A percentile compares a stretch with the other conserved stretches of the same genome.
Evolutionary conservation across 2,113 vertebrate species (phyloP).

Genomic region (Theristicus caerulescens): DNA sequence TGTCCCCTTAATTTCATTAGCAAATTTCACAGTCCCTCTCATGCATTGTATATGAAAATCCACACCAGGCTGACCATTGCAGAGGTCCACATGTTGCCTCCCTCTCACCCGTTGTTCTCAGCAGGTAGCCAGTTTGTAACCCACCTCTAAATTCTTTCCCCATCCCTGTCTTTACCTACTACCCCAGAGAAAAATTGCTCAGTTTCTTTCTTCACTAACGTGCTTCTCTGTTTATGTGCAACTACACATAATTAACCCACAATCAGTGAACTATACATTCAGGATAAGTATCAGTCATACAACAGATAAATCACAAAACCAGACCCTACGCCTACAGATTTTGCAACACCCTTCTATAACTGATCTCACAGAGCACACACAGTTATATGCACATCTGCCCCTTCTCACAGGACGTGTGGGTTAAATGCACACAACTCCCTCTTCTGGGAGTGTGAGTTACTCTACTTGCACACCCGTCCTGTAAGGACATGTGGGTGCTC

Average conservation of each 20-base stretch:
- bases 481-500: not conserved
- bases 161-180: not conserved
- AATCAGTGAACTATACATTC: not conserved
- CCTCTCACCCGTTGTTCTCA: accelerated
- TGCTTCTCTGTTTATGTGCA: not conserved
- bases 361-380: not conserved
- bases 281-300: not conserved
- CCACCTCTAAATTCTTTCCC: not conserved
- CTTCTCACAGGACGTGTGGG: not conserved
- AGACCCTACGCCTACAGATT: not conserved
- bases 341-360: not conserved
- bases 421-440: not conserved
- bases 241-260: not conserved
- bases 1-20: not conserved
- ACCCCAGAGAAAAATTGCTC: not conserved
- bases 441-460: not conserved
- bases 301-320: not conserved
- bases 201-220: not conserved
- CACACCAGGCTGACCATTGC: accelerated
- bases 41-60: not conserved
- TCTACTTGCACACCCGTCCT: not conserved
- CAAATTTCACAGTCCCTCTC: not conserved
- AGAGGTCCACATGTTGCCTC: not conserved
- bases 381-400: not conserved
- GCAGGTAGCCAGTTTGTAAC: not conserved